phyloP scores from a whole-genome alignment of 2,797 vertebrate genomes.

The Carduelis carduelis region DNA sequence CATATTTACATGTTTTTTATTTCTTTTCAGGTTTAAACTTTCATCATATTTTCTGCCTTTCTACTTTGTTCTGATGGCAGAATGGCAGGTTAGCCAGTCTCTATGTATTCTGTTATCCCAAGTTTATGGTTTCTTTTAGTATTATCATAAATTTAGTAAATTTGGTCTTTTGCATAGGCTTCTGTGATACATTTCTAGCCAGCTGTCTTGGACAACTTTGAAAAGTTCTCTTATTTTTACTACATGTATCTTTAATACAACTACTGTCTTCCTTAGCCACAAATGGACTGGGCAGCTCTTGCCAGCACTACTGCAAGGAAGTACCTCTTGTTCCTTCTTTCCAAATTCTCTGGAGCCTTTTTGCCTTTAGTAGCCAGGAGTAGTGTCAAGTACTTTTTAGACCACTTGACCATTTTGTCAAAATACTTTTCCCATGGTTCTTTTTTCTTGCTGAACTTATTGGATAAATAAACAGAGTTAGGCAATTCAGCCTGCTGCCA shows the following conservation, averaged over 20 bases:
- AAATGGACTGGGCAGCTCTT: neutral
- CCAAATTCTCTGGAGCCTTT: neutral
- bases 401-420: neutral
- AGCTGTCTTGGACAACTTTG: neutral
- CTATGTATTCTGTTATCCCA: neutral
- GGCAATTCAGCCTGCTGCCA: neutral
- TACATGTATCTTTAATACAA: neutral
- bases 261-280: neutral
- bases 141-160: neutral
- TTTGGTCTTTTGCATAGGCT: neutral
- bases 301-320: neutral
- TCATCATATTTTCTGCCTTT: neutral
- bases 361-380: neutral
- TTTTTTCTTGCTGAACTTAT: neutral
- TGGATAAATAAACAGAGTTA: neutral
- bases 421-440: neutral
- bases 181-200: neutral
- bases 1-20: neutral
- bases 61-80: neutral
- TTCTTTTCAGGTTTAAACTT: neutral
- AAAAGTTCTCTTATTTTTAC: neutral
- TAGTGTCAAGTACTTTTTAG: neutral
- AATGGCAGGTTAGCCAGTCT: neutral
- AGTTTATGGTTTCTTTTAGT: neutral
- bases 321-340: neutral